Evolutionary conservation across 1,140 invertebrate species (phyloP), one percentile per base, ranked within the genome.

Genomic region (Lasioglossum baleicum): DNA sequence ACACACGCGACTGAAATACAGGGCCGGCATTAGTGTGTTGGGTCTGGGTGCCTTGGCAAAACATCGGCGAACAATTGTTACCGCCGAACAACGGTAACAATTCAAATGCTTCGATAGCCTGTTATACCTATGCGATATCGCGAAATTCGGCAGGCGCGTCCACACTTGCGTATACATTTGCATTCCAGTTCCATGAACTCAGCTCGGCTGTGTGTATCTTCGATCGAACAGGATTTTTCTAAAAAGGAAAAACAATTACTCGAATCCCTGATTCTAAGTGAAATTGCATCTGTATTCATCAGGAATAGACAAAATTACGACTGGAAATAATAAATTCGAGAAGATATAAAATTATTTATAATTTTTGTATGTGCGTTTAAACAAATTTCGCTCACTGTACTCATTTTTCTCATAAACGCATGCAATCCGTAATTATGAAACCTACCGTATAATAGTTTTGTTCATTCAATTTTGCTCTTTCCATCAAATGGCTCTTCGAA

Each of bases 121-220:
- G 74, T 44, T 75, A 60, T 77, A 22, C 44, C 61, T 77, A 77
- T 77, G n/a, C 56, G 58, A 60, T 77, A 77, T 70, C 67, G 64
- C 15, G 26, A 2, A 44, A 20, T 31, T 48, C 48, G 22, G 42
- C 20, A 20, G 66, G 51, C 56, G 42, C 58, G 20, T 35, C 35
- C 35, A 5, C 35, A 5, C 35, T 3, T 35, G 35, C 5, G 3
- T 35, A 5, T 5, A 35, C 35, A 35, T 3, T 5, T 35, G 35
- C 35, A 35, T 35, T 35, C 35, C 35, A 5, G 75, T 71, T 71
- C 75, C 58, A 71, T 77, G 58, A 67, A 51, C 31, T 20, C 75
- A 44, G 40, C 61, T 77, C 44, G 42, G 56, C 63, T 42, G 58
- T 51, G 58, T 51, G 67, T 44, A 44, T 71, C 66, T 56, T 61